These are phyloP conservation scores for Cremastobaeus sp. DNA, from an alignment of 2,888 invertebrate species.

Conservation along the genomic window DNA sequence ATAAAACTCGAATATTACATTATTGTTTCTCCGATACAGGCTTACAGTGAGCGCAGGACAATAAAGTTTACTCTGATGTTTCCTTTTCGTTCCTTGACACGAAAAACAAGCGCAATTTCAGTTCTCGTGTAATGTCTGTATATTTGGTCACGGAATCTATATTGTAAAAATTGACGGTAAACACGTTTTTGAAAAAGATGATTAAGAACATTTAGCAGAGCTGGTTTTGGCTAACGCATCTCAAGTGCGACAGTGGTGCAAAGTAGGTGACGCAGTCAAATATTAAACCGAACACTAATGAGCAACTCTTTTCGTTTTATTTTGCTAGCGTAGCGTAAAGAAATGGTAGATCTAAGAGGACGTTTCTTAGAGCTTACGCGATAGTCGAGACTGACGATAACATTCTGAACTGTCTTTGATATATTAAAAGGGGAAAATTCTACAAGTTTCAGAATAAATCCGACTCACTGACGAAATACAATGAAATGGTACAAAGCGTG, in stretches of 20 bases:
- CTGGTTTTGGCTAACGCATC: constrained; percentile 22
- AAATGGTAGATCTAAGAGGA: constrained; percentile 54
- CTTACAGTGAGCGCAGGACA: no score
- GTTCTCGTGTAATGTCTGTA: no score
- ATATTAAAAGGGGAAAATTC: constrained; percentile 49
- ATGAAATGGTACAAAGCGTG: constrained; percentile 46
- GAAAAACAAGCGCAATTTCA: no score
- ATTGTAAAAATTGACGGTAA: no score
- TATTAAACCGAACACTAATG: constrained; percentile 46
- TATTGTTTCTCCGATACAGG: no score
- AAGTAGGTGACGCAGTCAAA: constrained; percentile 40
- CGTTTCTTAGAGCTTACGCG: constrained; percentile 33
- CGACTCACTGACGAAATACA: constrained; percentile 41
- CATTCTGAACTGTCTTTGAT: constrained; percentile 51
- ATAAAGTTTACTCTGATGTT: no score
- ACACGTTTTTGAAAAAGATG: no score
- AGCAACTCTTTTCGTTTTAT: constrained; percentile 42
- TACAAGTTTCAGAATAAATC: constrained; percentile 50
- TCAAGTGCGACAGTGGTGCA: constrained; percentile 17
- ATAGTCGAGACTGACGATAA: constrained; percentile 47
- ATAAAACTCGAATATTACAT: no score
- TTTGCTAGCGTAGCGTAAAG: constrained; percentile 32
- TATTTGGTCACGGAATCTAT: background rate
- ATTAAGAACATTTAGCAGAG: constrained; percentile 8
- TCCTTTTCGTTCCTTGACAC: no score